Base-by-base conservation (phyloP, 1,140 invertebrate genomes). In the Bombus impatiens region DNA sequence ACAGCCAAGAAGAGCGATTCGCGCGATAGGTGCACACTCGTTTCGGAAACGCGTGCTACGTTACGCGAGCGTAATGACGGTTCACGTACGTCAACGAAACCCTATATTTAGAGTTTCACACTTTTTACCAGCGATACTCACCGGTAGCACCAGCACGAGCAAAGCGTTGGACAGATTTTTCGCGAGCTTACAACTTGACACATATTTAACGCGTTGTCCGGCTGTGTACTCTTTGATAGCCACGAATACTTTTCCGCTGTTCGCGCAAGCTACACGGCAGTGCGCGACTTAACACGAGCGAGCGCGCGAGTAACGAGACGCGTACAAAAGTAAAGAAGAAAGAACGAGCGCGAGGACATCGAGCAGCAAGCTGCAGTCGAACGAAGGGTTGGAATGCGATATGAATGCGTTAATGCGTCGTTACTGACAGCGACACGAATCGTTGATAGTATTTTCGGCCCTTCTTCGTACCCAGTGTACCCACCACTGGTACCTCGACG, bases 351-450 rank as follows among this genome's bases (percentile, higher is more conserved):
- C 68, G 82, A 15, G 47, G 47, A 62, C 75, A 76, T 75, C 57
- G 78, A 79, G 59, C 78, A 82, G 81, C 88, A 59, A 35, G 81
- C 88, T 47, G 75, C 75, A 40, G 89, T 92, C 89, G 87, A 89
- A 86, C 88, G 81, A 79, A 92, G 93, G 91, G 92, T 89, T 87
- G 91, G 91, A 92, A 94, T 92, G 93, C 92, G 91, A 94, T 93
- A 93, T 94, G 93, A 94, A 93, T 91, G 92, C 90, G 92, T 92
- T 93, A 94, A 93, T 93, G 92, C 93, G 85, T 93, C 87, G 92
- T 93, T 92, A 94, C 91, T 93, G 93, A 94, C 93, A 93, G 92
- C 88, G 87, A 93, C 93, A 94, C 92, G 92, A 93, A 93, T 91
- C 91, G 88, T 91, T 88, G 91, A 93, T 93, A 91, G 91, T 92